These are phyloP conservation scores for Daktulosphaira vitifoliae DNA, from an alignment of 1,140 invertebrate genomes.

Conservation along the genomic window DNA sequence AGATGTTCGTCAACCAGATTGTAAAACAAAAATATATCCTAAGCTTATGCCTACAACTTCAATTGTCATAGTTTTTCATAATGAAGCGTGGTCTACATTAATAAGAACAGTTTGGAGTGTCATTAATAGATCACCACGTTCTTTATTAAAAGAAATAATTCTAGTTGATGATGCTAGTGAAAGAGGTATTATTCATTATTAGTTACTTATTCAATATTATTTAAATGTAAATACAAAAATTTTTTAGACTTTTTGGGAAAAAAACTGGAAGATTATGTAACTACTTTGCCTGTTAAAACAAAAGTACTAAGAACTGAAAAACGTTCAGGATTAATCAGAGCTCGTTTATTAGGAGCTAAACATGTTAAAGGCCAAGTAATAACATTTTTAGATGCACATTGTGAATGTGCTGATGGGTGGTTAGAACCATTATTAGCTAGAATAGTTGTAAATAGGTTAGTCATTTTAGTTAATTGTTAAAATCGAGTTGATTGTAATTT, in stretches of 20 bases:
- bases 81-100: slow-evolving; percentile 95
- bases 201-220: not conserved
- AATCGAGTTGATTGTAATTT: not conserved
- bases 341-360: slow-evolving; percentile 81
- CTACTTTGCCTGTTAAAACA: slow-evolving; percentile 71
- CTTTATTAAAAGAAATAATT: slow-evolving; percentile 86
- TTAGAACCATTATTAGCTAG: slow-evolving; percentile 80
- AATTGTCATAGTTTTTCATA: slow-evolving; percentile 95
- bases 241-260: slow-evolving; percentile 74
- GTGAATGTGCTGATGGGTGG: slow-evolving; percentile 88
- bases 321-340: slow-evolving; percentile 86
- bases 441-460: slow-evolving; percentile 74
- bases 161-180: slow-evolving; percentile 94
- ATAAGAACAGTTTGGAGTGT: slow-evolving; percentile 93
- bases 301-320: slow-evolving; percentile 77
- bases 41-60: slow-evolving; percentile 74
- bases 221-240: not conserved
- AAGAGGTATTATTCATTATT: no score
- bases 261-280: slow-evolving; percentile 83
- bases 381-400: slow-evolving; percentile 93
- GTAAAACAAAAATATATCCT: slow-evolving; percentile 67
- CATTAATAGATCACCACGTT: slow-evolving; percentile 80
- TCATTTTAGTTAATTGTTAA: not conserved
- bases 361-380: slow-evolving; percentile 88
- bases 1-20: slow-evolving; percentile 84